Conservation (phyloP, 2,888 invertebrate genomes). For the Coenonympha arcania region DNA sequence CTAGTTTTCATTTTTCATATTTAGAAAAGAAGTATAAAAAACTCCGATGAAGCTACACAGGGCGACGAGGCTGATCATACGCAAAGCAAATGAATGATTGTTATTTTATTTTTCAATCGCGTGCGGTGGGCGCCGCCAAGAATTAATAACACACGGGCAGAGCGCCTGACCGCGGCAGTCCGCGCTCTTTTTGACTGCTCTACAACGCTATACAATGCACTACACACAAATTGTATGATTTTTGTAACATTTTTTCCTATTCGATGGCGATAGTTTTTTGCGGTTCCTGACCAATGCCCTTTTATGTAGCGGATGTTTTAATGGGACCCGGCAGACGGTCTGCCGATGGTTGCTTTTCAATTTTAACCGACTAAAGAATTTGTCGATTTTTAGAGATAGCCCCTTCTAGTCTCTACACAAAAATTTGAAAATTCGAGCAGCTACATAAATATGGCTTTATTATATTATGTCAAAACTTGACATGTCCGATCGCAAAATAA, state of each 20-base stretch:
- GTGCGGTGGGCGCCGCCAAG: constrained; percentile 55
- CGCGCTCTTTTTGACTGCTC: constrained; percentile 63
- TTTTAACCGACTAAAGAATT: neutral
- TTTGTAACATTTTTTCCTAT: constrained; percentile 54
- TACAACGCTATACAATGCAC: too few relatives aligned
- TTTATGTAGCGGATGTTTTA: constrained; percentile 39
- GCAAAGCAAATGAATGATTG: constrained; percentile 69
- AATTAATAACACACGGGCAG: constrained; percentile 62
- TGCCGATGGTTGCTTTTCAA: constrained; percentile 11
- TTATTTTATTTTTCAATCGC: constrained; percentile 72
- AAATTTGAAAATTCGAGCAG: too few relatives aligned
- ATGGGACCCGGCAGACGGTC: constrained; percentile 30
- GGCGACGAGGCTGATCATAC: constrained; percentile 46
- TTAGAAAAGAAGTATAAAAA: neutral
- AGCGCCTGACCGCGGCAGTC: constrained; percentile 64
- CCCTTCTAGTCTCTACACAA: too few relatives aligned
- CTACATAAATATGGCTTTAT: too few relatives aligned
- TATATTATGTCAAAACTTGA: too few relatives aligned
- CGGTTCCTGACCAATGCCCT: constrained; percentile 57
- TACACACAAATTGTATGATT: constrained; percentile 23
- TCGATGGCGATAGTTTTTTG: constrained; percentile 68
- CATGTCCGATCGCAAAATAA: too few relatives aligned
- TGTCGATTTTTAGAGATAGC: too few relatives aligned
- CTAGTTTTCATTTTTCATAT: neutral
- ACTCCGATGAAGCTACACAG: constrained; percentile 47